phyloP scores from a whole-genome alignment of 2,888 invertebrate genomes.

The Drosophila demipolita region DNA sequence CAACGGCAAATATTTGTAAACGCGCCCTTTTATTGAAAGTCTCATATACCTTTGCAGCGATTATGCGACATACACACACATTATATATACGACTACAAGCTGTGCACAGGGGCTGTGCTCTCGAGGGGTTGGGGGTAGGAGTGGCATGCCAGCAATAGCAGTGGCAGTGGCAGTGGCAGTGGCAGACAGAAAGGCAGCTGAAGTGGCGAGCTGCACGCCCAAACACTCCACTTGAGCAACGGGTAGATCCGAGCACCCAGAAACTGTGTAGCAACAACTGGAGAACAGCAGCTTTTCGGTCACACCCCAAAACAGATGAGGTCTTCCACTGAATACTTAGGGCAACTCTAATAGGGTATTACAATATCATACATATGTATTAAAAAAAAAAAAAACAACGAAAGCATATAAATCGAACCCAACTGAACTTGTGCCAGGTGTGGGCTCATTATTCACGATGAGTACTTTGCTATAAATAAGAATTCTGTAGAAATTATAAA shows the following conservation, averaged over 20 bases:
- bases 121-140: slow-evolving; percentile 11
- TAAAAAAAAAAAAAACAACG: too few relatives aligned
- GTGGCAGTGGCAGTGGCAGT: slow-evolving; percentile 3
- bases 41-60: slow-evolving; percentile 49
- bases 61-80: slow-evolving; percentile 27
- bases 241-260: slow-evolving; percentile 17
- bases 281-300: slow-evolving; percentile 34
- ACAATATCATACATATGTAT: not conserved
- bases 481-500: not conserved
- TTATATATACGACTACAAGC: slow-evolving; percentile 39
- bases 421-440: not conserved
- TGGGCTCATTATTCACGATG: not conserved
- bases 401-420: not conserved
- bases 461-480: not conserved
- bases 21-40: slow-evolving; percentile 71
- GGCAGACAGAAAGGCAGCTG: slow-evolving; percentile 47
- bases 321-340: not conserved
- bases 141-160: slow-evolving; percentile 11
- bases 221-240: slow-evolving; percentile 33
- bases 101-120: slow-evolving; percentile 38
- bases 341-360: slow-evolving; percentile 2
- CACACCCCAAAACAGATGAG: slow-evolving; percentile 24
- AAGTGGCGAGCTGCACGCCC: slow-evolving; percentile 57
- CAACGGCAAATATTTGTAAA: slow-evolving; percentile 78
- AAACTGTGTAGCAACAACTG: slow-evolving; percentile 25